Evolutionary conservation across 2,797 vertebrate genomes (phyloP).

Genomic region (Phalanger gymnotis): DNA sequence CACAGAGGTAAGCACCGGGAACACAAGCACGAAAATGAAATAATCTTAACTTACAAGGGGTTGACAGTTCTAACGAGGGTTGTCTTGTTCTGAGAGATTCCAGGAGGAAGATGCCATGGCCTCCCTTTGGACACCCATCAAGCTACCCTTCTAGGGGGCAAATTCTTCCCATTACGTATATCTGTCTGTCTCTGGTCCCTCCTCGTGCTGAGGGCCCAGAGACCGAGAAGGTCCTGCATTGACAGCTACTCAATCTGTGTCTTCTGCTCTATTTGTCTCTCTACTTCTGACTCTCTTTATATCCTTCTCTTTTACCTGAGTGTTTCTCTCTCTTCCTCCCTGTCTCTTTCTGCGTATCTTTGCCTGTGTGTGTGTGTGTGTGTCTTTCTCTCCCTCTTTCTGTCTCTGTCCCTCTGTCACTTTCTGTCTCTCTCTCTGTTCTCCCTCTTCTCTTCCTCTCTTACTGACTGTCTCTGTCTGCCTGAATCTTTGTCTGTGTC

Average conservation of each 20-base stretch:
- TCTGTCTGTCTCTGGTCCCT: not conserved
- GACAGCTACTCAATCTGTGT: not conserved
- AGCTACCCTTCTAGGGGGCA: not conserved
- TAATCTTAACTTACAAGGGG: not conserved
- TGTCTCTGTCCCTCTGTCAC: not conserved
- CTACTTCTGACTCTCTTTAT: not conserved
- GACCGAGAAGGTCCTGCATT: not conserved
- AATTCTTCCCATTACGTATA: not conserved
- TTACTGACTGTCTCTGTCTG: not conserved
- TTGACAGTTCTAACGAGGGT: not conserved
- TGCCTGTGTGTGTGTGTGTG: too few relatives aligned
- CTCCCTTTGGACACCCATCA: not conserved
- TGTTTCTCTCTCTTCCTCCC: not conserved
- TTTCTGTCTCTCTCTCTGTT: not conserved
- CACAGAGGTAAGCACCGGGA: not conserved
- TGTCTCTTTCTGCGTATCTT: not conserved
- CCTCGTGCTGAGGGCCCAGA: not conserved
- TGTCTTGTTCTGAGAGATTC: not conserved
- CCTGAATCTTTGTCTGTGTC: not conserved
- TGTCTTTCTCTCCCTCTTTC: not conserved
- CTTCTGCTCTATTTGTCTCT: not conserved
- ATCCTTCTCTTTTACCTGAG: not conserved
- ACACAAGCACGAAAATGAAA: not conserved
- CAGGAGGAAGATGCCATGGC: not conserved
- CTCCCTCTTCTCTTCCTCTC: not conserved